A percentile compares a stretch with the other conserved stretches of the same genome.
These are phyloP conservation scores for Syngnathoides biaculeatus DNA, from an alignment of 2,113 vertebrate species.

Conservation along the genomic window DNA sequence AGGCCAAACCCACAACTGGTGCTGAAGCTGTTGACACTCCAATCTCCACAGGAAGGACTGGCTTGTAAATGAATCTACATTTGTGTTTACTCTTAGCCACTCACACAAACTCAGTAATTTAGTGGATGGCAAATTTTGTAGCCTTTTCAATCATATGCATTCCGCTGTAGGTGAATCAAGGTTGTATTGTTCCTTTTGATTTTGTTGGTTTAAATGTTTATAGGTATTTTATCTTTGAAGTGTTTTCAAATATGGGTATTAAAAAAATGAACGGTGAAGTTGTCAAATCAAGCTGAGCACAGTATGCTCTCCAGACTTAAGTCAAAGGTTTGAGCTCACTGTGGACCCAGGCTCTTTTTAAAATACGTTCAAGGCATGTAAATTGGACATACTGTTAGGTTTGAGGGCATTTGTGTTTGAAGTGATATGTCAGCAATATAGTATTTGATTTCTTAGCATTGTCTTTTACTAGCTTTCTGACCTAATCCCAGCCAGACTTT, in stretches of 20 bases:
- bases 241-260: constrained; percentile 52
- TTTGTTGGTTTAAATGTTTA: constrained; percentile 12
- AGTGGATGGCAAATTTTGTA: constrained; percentile 84
- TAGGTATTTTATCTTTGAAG: constrained; percentile 35
- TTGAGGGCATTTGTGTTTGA: constrained; percentile 62
- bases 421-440: constrained; percentile 38
- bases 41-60: constrained; percentile 88
- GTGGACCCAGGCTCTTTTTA: constrained; percentile 40
- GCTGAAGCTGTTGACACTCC: constrained; percentile 80
- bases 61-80: constrained; percentile 58
- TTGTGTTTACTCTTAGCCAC: constrained; percentile 54
- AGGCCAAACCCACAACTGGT: constrained; percentile 67
- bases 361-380: constrained; percentile 42
- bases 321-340: constrained; percentile 26
- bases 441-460: constrained; percentile 58
- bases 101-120: constrained; percentile 63
- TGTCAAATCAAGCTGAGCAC: constrained; percentile 16
- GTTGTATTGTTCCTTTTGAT: constrained; percentile 48
- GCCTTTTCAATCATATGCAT: constrained; percentile 86
- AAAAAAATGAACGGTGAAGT: constrained; percentile 42
- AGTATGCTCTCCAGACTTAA: constrained; percentile 34
- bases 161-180: constrained; percentile 76
- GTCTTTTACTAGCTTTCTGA: constrained; percentile 55
- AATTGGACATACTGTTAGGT: constrained; percentile 48
- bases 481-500: constrained; percentile 38